Percentiles rank a stretch among this genome's conserved stretches.
phyloP scores from a whole-genome alignment of 2,113 vertebrate species.

The Pedionomus torquatus region DNA sequence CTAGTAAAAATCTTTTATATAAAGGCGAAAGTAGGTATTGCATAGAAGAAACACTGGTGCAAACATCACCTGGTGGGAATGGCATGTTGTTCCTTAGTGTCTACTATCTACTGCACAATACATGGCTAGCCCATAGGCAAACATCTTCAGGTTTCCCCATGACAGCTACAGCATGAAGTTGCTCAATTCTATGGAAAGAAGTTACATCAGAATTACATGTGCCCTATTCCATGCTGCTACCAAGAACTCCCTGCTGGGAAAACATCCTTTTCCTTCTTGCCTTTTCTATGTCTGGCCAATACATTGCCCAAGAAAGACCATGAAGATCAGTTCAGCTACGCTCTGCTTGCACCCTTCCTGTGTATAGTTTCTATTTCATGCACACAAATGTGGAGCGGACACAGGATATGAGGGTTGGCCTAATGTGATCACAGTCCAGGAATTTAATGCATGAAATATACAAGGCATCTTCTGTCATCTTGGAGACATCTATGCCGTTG shows the following conservation, averaged over 20 bases:
- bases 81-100: conserved; percentile 68
- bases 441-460: background rate
- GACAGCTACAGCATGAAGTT: conserved; percentile 38
- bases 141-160: conserved; percentile 52
- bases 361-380: background rate
- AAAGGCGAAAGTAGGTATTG: conserved; percentile 82
- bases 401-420: background rate
- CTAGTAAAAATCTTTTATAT: conserved; percentile 85
- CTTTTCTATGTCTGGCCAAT: background rate
- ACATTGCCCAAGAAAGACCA: background rate
- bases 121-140: conserved; percentile 58
- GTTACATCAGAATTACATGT: background rate
- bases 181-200: background rate
- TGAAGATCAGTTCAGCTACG: background rate
- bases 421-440: background rate
- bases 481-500: background rate
- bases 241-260: background rate
- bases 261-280: background rate
- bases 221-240: background rate
- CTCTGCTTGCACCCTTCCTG: background rate
- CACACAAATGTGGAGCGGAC: background rate
- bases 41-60: conserved; percentile 81
- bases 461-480: background rate
- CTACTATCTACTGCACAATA: conserved; percentile 63
- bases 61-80: conserved; percentile 77